Conservation (phyloP, 2,888 invertebrate species). For the Notodonta dromedarius region DNA sequence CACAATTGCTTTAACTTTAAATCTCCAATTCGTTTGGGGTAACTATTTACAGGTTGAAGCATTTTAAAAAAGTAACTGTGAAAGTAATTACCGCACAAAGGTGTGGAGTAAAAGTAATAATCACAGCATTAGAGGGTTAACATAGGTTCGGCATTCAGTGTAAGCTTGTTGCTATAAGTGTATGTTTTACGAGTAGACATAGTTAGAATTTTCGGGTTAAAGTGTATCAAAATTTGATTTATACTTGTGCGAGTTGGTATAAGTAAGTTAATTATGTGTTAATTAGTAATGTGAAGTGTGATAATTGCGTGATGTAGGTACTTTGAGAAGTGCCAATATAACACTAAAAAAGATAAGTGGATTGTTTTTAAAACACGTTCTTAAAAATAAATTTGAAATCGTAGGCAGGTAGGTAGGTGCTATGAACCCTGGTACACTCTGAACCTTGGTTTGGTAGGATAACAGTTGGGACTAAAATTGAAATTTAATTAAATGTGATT, state of each 20-base stretch:
- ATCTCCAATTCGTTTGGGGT: slow-evolving; percentile 27
- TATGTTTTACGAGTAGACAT: slow-evolving; percentile 31
- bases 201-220: neutral
- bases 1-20: slow-evolving; percentile 30
- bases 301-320: neutral
- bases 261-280: neutral
- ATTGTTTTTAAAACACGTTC: neutral
- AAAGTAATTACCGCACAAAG: slow-evolving; percentile 74
- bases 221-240: neutral
- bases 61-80: slow-evolving; percentile 64
- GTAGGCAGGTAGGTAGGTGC: too few species aligned
- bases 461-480: too few species aligned
- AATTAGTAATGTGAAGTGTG: neutral
- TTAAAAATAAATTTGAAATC: too few species aligned
- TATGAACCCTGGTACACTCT: too few species aligned
- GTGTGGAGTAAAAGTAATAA: slow-evolving; percentile 65
- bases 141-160: slow-evolving; percentile 62
- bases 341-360: neutral
- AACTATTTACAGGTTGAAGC: slow-evolving; percentile 27
- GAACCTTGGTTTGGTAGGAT: too few species aligned
- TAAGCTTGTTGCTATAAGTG: slow-evolving; percentile 54
- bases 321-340: slow-evolving; percentile 1
- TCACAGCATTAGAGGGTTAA: slow-evolving; percentile 64
- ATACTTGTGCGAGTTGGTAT: neutral
- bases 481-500: too few species aligned